Conservation (phyloP, 2,113 vertebrate genomes). For the Bubo bubo region DNA sequence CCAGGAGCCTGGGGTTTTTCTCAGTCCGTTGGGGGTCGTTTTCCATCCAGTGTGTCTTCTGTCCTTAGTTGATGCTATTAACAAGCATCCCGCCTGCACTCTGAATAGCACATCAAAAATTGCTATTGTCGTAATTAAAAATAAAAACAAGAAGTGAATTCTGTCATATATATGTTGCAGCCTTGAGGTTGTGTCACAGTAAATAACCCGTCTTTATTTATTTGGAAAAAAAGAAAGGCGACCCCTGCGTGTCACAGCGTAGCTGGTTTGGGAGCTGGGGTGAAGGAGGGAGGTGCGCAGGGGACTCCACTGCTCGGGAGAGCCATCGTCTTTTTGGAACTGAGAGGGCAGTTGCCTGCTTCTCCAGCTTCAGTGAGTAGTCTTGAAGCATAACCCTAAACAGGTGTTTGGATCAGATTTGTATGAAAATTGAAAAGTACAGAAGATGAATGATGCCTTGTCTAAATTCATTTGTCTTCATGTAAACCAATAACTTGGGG, state of each 20-base stretch:
- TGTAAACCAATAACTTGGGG: fast-evolving
- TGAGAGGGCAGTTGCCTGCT: not conserved
- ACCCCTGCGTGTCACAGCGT: fast-evolving
- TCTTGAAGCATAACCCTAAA: not conserved
- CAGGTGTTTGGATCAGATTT: not conserved
- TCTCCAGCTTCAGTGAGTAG: not conserved
- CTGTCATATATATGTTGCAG: not conserved
- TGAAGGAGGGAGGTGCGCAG: fast-evolving
- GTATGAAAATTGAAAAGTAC: not conserved
- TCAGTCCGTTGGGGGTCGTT: not conserved
- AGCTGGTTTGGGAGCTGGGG: not conserved
- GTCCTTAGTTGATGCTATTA: not conserved
- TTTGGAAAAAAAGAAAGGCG: not conserved
- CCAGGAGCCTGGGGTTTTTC: not conserved
- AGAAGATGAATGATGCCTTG: not conserved
- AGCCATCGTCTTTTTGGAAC: fast-evolving
- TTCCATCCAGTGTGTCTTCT: not conserved
- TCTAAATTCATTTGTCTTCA: not conserved
- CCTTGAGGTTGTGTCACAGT: not conserved
- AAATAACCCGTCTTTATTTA: not conserved
- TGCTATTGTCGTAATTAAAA: not conserved
- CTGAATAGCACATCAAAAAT: not conserved
- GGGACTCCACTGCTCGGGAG: fast-evolving
- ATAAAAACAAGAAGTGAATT: not conserved
- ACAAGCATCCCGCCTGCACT: not conserved